A percentile compares a stretch with the other conserved stretches of the same genome.
phyloP scores from a whole-genome alignment of 2,113 vertebrate genomes.

The Pelvicachromis taeniatus region DNA sequence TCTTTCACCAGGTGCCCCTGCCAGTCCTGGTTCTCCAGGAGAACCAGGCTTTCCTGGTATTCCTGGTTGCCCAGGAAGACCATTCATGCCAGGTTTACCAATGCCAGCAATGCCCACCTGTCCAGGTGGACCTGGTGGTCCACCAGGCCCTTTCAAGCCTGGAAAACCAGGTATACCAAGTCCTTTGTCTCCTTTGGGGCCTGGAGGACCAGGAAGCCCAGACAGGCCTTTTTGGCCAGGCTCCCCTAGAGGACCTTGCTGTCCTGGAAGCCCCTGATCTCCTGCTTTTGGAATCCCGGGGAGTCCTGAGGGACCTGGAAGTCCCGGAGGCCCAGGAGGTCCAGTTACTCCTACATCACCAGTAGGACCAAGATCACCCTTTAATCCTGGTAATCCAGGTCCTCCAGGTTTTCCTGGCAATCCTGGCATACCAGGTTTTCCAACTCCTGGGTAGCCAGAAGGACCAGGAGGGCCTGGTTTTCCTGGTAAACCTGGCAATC shows the following conservation, averaged over 20 bases:
- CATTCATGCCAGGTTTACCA: slow-evolving; percentile 85
- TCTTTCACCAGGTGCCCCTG: slow-evolving; percentile 77
- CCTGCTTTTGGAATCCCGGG: slow-evolving; percentile 84
- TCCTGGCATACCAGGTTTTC: slow-evolving; percentile 74
- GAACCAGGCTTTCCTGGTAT: slow-evolving; percentile 82
- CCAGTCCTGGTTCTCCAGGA: slow-evolving; percentile 80
- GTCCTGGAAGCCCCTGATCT: slow-evolving; percentile 85
- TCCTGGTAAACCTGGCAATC: slow-evolving; percentile 62
- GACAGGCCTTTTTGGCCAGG: slow-evolving; percentile 85
- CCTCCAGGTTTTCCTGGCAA: slow-evolving; percentile 73
- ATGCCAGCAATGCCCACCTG: slow-evolving; percentile 81
- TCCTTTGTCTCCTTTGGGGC: slow-evolving; percentile 87
- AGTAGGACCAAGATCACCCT: slow-evolving; percentile 65
- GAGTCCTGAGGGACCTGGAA: slow-evolving; percentile 70
- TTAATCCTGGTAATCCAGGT: slow-evolving; percentile 58
- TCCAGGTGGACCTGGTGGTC: slow-evolving; percentile 81
- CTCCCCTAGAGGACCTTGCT: slow-evolving; percentile 80
- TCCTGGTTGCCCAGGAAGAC: slow-evolving; percentile 86
- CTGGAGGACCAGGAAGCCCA: slow-evolving; percentile 78
- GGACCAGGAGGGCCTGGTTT: slow-evolving; percentile 67
- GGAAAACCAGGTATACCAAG: slow-evolving; percentile 83
- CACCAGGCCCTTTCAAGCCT: slow-evolving; percentile 83
- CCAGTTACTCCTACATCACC: slow-evolving; percentile 66
- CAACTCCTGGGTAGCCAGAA: slow-evolving; percentile 70
- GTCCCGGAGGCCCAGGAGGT: slow-evolving; percentile 63